Conservation (phyloP, 2,797 vertebrate species). For the Carcharodon carcharias region DNA sequence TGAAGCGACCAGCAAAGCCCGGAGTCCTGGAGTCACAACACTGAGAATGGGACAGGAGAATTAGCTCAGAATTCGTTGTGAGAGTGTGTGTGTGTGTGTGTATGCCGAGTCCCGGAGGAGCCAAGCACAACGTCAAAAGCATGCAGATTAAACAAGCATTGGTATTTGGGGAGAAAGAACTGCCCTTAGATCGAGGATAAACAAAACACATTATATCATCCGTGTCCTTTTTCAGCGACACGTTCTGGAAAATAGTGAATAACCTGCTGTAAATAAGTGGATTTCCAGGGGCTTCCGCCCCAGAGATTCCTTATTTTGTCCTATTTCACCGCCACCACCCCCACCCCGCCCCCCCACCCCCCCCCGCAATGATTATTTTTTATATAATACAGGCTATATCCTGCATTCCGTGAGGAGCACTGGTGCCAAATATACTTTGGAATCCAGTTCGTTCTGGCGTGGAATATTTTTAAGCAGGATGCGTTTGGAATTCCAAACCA, state of each 20-base stretch:
- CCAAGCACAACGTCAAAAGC: slow-evolving; percentile 64
- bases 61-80: slow-evolving; percentile 70
- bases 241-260: not conserved
- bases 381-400: no score
- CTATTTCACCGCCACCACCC: not conserved
- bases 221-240: not conserved
- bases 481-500: not conserved
- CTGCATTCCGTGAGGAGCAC: not conserved
- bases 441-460: not conserved
- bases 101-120: not conserved
- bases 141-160: slow-evolving; percentile 59
- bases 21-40: slow-evolving; percentile 73
- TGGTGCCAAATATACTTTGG: slow-evolving; percentile 8
- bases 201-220: not conserved
- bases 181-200: not conserved
- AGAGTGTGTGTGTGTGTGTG: slow-evolving; percentile 40
- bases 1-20: not conserved
- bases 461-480: not conserved
- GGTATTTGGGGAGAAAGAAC: slow-evolving; percentile 48
- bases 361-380: no score
- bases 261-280: not conserved
- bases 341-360: no score
- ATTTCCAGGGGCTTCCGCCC: not conserved
- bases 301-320: not conserved
- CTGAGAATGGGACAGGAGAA: slow-evolving; percentile 67